Conservation (phyloP, 2,888 invertebrate genomes). For the Drosophila infuscata region DNA sequence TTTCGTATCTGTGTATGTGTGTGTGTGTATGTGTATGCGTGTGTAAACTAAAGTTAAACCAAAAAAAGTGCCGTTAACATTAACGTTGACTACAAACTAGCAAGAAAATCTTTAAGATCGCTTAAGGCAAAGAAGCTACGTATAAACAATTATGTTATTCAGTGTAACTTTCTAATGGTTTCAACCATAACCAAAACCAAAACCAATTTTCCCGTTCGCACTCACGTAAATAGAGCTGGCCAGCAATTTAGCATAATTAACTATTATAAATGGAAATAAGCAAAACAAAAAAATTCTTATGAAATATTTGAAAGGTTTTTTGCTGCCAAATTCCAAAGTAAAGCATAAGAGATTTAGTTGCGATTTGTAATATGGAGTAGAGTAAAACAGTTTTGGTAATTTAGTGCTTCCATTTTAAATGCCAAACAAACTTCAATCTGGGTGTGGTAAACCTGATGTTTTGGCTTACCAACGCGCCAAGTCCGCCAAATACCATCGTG, state of each 20-base stretch:
- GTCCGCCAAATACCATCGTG: constrained; percentile 52
- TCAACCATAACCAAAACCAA: constrained; percentile 15
- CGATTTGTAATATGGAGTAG: constrained; percentile 7
- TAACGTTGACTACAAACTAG: neutral
- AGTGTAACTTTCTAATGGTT: constrained; percentile 56
- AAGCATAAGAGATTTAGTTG: neutral
- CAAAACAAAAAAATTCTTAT: constrained; percentile 20
- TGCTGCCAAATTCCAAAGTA: constrained; percentile 1
- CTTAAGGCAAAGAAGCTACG: neutral
- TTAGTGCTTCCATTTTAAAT: constrained; percentile 51
- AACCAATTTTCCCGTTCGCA: constrained; percentile 17
- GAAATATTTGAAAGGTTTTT: constrained; percentile 28
- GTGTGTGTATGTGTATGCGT: constrained; percentile 17
- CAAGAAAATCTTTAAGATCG: neutral
- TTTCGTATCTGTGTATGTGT: constrained; percentile 7
- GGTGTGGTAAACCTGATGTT: constrained; percentile 52
- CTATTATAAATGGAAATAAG: constrained; percentile 38
- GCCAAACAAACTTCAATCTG: constrained; percentile 50
- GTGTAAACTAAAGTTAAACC: constrained; percentile 14
- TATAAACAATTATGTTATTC: constrained; percentile 27
- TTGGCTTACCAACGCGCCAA: constrained; percentile 17
- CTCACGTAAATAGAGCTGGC: constrained; percentile 2
- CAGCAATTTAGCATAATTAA: constrained; percentile 41
- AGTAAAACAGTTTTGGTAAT: constrained; percentile 23
- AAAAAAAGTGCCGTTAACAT: constrained; percentile 32